Evolutionary conservation across 2,797 vertebrate genomes (phyloP), one percentile per base, ranked within the genome.

Genomic region (Caiman crocodilus): DNA sequence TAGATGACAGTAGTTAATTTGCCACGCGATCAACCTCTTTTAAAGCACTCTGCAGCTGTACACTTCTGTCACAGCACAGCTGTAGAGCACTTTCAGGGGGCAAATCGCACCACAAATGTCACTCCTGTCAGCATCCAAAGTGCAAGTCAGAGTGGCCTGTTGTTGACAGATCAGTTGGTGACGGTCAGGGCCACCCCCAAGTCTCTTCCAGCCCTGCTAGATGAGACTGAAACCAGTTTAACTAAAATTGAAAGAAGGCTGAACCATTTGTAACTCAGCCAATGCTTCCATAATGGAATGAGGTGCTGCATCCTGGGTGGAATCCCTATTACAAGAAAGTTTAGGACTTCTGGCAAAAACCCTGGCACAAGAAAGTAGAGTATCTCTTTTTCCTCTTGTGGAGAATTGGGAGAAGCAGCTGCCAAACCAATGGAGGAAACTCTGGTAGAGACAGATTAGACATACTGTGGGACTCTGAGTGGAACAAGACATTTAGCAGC

Each of bases 181-280:
- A 76, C 58, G 85, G 11, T 30, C 2, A 87, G 93, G 60, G 80
- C 91, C 86, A 95, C 84, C 73, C 63, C 79, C 11, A 84, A 90
- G 90, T 4, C 87, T 21, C 57, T 89, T 78, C 18, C 67, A 82
- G 2, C 15, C 25, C 42, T 30, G 30, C 79, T 75, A 85, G 77
- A 84, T 28, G 57, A 88, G 28, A n/a, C n/a, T 91, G 89, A 84
- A 90, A 88, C 90, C 84, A 96, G 85, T 58, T 82, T 83, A 87
- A 57, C 56, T 88, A 88, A 88, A 94, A 90, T 90, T 82, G 88
- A 88, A 80, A 85, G 80, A 91, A 84, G 60, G 91, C 94, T 89
- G 92, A 93, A 58, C 69, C 69, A 20, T 87, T 64, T 74, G 74
- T 94, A 76, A 92, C 80, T 91, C 0, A 0, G 74, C 25, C 82